These are phyloP conservation scores for Platysternon megacephalum DNA, from an alignment of 2,113 vertebrate genomes.

Conservation along the genomic window DNA sequence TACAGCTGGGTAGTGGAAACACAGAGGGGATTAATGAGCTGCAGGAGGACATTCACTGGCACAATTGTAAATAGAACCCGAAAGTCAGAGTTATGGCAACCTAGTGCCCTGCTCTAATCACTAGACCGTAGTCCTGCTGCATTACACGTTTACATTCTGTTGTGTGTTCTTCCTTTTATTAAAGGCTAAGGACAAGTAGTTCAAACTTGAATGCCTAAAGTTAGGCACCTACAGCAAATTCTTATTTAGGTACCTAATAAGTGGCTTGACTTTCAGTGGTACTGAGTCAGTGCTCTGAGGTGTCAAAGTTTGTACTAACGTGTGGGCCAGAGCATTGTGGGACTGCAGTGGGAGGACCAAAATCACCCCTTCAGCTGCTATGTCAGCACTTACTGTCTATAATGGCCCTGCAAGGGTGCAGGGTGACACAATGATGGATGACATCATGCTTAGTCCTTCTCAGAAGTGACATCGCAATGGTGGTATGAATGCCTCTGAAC, in stretches of 20 bases:
- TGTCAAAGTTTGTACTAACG: background rate
- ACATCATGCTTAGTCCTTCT: background rate
- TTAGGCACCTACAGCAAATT: background rate
- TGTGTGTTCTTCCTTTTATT: background rate
- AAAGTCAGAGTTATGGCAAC: background rate
- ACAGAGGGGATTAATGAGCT: background rate
- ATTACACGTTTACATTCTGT: fast-evolving
- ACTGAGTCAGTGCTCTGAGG: background rate
- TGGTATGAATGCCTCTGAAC: background rate
- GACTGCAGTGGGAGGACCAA: background rate
- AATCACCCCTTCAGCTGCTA: background rate
- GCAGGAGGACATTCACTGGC: background rate
- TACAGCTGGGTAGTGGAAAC: background rate
- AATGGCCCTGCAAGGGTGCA: background rate
- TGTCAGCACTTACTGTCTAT: background rate
- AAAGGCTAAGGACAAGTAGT: background rate
- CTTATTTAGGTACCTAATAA: background rate
- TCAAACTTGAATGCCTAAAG: background rate
- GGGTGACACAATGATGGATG: background rate
- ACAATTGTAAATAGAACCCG: background rate
- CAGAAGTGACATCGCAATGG: background rate
- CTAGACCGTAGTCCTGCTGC: background rate
- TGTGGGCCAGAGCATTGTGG: background rate
- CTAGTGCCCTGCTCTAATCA: background rate
- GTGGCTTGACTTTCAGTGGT: background rate